Evolutionary conservation across 2,113 vertebrate genomes (phyloP), one percentile per base, ranked within the genome.

Genomic region (Toxotes jaculatrix): DNA sequence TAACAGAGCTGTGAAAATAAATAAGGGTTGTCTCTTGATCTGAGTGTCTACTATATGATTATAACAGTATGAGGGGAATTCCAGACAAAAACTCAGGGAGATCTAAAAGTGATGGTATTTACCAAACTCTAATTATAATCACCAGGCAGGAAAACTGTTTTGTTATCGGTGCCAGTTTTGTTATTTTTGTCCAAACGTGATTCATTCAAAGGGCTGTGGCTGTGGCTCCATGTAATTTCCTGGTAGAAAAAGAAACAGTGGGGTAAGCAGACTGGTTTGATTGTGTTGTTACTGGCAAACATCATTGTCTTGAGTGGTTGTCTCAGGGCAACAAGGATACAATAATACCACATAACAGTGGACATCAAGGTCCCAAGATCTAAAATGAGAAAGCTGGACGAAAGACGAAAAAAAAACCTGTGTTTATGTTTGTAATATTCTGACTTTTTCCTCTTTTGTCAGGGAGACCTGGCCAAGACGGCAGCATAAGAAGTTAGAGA

Each of bases 251-350:
- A 83, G 77, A 85, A 76, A 78, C 76, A 76, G 65, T 59, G 64
- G 75, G 69, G 68, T 68, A 63, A 78, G 73, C 74, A 76, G n/a
- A 65, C 72, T 70, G 77, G 77, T 84, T 40, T 4, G 63, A 83
- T 84, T 83, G 66, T 91, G 91, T 91, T 93, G 80, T 90, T 93
- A 36, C 73, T 93, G 92, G 91, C 81, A 88, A 74, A 88, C 80
- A 60, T 60, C 53, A 76, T 60, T 70, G 87, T 90, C 83, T 57
- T 77, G 57, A 82, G 79, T 66, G 83, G 85, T 67, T 78, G 77
- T 90, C 78, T 80, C 80, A 64, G 74, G 62, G 77, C 83, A 85
- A 87, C 77, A 60, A 61, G 71, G 79, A 83, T 17, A 77, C 38
- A 87, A 83, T 43, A 83, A 80, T 66, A 88, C 63, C 55, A 68